Evolutionary conservation across 2,113 vertebrate genomes (phyloP).

Genomic region (Campylorhamphus procurvoides): DNA sequence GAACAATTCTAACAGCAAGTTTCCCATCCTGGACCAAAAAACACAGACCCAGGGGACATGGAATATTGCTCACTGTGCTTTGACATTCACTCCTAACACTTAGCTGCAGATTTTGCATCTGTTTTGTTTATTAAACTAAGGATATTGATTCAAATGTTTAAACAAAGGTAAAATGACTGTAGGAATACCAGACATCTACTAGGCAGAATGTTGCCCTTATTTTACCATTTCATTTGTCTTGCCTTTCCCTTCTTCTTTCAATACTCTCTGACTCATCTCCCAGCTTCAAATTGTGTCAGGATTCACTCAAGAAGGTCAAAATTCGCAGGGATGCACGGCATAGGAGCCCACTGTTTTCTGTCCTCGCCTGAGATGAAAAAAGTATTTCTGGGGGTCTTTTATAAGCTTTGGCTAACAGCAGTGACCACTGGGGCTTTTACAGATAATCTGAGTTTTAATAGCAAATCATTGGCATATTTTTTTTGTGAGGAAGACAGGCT

Average conservation of each 20-base stretch:
- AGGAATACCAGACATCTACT: neutral
- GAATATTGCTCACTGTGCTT: neutral
- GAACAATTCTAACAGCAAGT: conserved; percentile 50
- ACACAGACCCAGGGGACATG: neutral
- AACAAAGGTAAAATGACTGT: conserved; percentile 13
- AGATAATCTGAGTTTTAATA: neutral
- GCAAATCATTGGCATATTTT: neutral
- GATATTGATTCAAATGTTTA: conserved; percentile 10
- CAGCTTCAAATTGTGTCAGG: neutral
- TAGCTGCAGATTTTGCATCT: conserved; percentile 12
- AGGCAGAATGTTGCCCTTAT: neutral
- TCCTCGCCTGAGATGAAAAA: neutral
- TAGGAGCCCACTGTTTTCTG: neutral
- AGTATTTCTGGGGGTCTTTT: neutral
- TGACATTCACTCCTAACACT: conserved; percentile 4
- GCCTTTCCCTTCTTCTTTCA: neutral
- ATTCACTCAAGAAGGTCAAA: neutral
- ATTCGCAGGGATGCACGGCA: neutral
- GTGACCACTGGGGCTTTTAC: neutral
- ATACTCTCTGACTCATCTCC: neutral
- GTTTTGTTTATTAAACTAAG: conserved; percentile 41
- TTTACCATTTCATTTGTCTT: neutral
- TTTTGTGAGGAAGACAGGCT: neutral
- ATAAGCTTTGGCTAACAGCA: neutral
- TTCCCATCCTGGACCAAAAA: conserved; percentile 48